Evolutionary conservation across 2,888 invertebrate species (phyloP).

Genomic region (Aspidapion aeneum): DNA sequence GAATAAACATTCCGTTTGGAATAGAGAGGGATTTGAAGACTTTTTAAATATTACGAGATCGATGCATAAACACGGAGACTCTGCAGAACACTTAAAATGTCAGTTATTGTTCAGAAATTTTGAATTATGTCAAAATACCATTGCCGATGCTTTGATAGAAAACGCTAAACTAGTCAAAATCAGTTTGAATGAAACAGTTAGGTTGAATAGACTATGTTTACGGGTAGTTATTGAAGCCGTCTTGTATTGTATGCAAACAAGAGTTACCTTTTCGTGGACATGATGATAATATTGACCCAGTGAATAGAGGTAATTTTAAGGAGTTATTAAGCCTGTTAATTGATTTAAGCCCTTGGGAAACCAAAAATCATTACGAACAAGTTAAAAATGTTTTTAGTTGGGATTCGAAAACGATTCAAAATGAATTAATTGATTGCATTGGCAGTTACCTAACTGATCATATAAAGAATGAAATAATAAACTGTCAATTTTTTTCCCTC

Average conservation of each 20-base stretch:
- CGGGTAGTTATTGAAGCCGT: slow-evolving; percentile 15
- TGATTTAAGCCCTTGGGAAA: slow-evolving; percentile 19
- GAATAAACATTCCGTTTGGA: slow-evolving; percentile 14
- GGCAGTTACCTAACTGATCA: slow-evolving; percentile 23
- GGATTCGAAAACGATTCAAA: slow-evolving; percentile 25
- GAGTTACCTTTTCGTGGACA: slow-evolving; percentile 16
- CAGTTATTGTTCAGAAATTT: slow-evolving; percentile 16
- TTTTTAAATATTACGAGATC: slow-evolving; percentile 13
- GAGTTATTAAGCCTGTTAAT: slow-evolving; percentile 19
- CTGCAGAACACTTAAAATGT: slow-evolving; percentile 20
- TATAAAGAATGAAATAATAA: slow-evolving; percentile 22
- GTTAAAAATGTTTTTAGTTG: slow-evolving; percentile 21
- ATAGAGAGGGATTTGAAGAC: slow-evolving; percentile 17
- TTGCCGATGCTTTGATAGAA: slow-evolving; percentile 15
- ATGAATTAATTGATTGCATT: slow-evolving; percentile 28
- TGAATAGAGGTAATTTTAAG: slow-evolving; percentile 20
- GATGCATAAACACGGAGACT: slow-evolving; percentile 16
- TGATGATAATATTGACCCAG: background rate
- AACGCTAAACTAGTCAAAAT: slow-evolving; percentile 16
- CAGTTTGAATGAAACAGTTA: slow-evolving; percentile 18
- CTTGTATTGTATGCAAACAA: slow-evolving; percentile 21
- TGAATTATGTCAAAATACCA: slow-evolving; percentile 12
- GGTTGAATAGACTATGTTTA: slow-evolving; percentile 11
- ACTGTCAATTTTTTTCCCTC: slow-evolving; percentile 24
- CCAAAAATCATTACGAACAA: too few relatives aligned